These are phyloP conservation scores for Pelvicachromis taeniatus DNA, from an alignment of 2,113 vertebrate genomes.

Conservation along the genomic window DNA sequence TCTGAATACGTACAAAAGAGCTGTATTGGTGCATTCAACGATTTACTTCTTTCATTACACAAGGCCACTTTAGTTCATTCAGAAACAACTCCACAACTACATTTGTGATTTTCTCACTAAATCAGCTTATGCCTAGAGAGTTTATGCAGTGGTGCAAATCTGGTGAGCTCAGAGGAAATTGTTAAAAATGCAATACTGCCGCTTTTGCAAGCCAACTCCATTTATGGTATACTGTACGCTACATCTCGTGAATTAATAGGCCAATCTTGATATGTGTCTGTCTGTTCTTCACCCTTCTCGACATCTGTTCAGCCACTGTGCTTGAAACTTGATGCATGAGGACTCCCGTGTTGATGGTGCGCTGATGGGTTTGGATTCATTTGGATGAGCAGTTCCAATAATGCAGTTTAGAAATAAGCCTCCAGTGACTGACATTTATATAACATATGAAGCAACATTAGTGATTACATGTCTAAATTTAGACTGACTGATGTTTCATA, in stretches of 20 bases:
- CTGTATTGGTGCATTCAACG: neutral
- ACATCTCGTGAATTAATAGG: neutral
- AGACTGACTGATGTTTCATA: neutral
- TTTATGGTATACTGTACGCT: neutral
- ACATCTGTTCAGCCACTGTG: neutral
- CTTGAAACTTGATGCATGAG: neutral
- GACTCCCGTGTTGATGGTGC: neutral
- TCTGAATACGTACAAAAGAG: neutral
- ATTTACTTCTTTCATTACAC: neutral
- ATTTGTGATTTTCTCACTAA: neutral
- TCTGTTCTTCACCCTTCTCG: neutral
- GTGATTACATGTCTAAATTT: neutral
- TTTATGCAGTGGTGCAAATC: neutral
- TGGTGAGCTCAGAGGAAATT: neutral
- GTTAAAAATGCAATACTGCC: neutral
- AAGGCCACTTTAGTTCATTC: neutral
- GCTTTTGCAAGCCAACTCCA: neutral
- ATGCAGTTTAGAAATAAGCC: neutral
- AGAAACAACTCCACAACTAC: neutral
- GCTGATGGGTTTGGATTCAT: neutral
- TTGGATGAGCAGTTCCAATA: neutral
- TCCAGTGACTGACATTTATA: neutral
- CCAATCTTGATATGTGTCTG: neutral
- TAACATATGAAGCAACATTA: neutral
- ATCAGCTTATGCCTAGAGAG: neutral